Evolutionary conservation across 2,113 vertebrate genomes (phyloP), one percentile per base, ranked within the genome.

Genomic region (Perca fluviatilis): DNA sequence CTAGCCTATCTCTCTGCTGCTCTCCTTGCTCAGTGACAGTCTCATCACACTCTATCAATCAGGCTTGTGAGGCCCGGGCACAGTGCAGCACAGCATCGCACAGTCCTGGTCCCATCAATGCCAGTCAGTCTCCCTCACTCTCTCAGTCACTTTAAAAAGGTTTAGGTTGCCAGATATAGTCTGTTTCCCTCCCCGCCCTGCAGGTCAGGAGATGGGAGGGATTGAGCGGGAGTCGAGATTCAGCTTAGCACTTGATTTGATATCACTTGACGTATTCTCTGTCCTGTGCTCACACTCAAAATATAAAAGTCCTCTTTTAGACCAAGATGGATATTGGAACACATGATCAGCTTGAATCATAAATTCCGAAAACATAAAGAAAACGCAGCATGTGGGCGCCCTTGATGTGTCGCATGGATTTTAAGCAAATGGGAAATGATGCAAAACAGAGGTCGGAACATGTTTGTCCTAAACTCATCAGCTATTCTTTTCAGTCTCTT

Each of bases 1-100:
- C 87, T 13, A 5, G 76, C 76, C 90, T 86, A 90, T 91, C 86
- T 93, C 88, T 64, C 70, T 18, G 51, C 74, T 67, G 75, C 89
- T 90, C 89, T 81, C 88, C 91, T 86, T 88, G 87, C 91, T 89
- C 89, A 43, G 91, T 94, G 94, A 94, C 94, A 93, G 94, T 93
- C 94, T 95, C 94, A 94, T 95, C 93, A 95, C 93, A 90, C 92
- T 94, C 94, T 91, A 95, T 95, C 94, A 94, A 94, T 93, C 93
- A 95, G 91, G 84, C 89, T 91, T 90, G 86, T 88, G 91, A 88
- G 84, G 88, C 78, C 84, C 5, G 76, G 88, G 76, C 46, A 72
- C 84, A 61, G 68, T 79, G 74, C 86, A 77, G 92, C 87, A 84
- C 86, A 51, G 84, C 86, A 80, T 80, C 21, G 56, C 87, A 50